Percentiles rank a stretch among this genome's conserved stretches.
These are phyloP conservation scores for Furcifer pardalis DNA, from an alignment of 2,797 vertebrate genomes.

Conservation along the genomic window DNA sequence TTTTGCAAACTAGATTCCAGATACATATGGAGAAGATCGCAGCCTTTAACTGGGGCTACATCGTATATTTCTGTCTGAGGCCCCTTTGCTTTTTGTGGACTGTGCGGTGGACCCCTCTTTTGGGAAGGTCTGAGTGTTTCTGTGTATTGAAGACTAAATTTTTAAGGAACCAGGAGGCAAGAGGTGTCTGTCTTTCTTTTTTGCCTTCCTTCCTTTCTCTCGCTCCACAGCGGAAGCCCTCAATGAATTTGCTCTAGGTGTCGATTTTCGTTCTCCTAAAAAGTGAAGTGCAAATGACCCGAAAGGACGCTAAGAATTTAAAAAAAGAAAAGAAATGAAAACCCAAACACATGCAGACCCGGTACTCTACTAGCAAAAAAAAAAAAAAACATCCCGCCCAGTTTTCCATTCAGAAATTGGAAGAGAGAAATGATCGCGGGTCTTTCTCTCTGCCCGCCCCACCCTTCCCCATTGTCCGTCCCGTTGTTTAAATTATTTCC, in stretches of 20 bases:
- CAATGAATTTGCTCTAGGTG: conserved; percentile 36
- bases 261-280: conserved; percentile 59
- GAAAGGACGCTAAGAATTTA: conserved; percentile 80
- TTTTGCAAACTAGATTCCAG: too few relatives aligned
- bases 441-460: conserved; percentile 31
- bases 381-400: conserved; percentile 74
- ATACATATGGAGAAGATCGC: too few relatives aligned
- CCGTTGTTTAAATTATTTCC: conserved; percentile 49
- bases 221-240: conserved; percentile 32
- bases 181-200: not conserved
- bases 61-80: not conserved
- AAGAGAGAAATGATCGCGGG: conserved; percentile 72
- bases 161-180: not conserved
- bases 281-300: conserved; percentile 75
- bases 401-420: conserved; percentile 74
- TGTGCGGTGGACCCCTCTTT: not conserved
- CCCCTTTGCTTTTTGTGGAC: not conserved
- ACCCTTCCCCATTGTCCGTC: not conserved
- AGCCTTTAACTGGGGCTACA: too few relatives aligned
- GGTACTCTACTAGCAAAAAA: conserved; percentile 76
- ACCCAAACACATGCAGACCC: conserved; percentile 84
- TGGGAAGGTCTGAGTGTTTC: not conserved
- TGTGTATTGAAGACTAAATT: not conserved
- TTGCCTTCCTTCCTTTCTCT: conserved; percentile 21
- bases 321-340: conserved; percentile 42